A percentile compares a stretch with the other conserved stretches of the same genome.
These are phyloP conservation scores for Halichondria panicea DNA, from an alignment of 37 sponge, comb jelly and placozoan genomes.

Conservation along the genomic window DNA sequence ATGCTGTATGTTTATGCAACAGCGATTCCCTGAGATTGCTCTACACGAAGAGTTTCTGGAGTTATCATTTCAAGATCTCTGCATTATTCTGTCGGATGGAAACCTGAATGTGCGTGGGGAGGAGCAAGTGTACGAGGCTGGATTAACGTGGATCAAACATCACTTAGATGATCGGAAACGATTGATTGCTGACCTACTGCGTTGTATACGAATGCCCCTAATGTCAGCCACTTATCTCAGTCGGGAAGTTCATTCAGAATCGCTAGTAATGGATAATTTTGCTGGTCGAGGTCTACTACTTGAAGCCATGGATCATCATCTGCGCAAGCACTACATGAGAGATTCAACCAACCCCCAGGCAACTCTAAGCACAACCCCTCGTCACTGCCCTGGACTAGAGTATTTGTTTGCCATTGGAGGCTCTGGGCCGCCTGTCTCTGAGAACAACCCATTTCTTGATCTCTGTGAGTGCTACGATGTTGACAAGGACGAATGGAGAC, in stretches of 20 bases:
- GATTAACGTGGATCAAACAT: conserved; percentile 70
- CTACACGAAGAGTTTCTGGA: conserved; percentile 73
- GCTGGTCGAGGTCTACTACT: conserved; percentile 72
- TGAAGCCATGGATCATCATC: conserved; percentile 80
- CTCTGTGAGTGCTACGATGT: conserved; percentile 69
- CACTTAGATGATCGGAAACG: conserved; percentile 25
- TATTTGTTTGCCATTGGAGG: conserved; percentile 70
- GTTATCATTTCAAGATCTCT: conserved; percentile 33
- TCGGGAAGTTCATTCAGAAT: conserved; percentile 68
- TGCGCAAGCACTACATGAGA: conserved; percentile 68
- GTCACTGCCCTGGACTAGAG: conserved; percentile 61
- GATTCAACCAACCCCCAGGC: conserved; percentile 16
- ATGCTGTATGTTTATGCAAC: conserved; percentile 65
- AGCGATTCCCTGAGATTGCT: conserved; percentile 75
- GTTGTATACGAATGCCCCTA: conserved; percentile 73
- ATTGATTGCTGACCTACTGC: conserved; percentile 43
- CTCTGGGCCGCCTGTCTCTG: conserved; percentile 53
- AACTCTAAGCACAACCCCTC: conserved; percentile 43
- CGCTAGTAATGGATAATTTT: conserved; percentile 64
- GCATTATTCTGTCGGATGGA: conserved; percentile 51
- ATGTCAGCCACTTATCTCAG: conserved; percentile 77
- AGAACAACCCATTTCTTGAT: conserved; percentile 64
- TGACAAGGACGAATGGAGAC: conserved; percentile 76
- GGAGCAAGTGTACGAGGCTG: conserved; percentile 77
- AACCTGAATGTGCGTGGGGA: conserved; percentile 79